Conservation (phyloP, 1,140 invertebrate species). For the Copidosoma floridanum region DNA sequence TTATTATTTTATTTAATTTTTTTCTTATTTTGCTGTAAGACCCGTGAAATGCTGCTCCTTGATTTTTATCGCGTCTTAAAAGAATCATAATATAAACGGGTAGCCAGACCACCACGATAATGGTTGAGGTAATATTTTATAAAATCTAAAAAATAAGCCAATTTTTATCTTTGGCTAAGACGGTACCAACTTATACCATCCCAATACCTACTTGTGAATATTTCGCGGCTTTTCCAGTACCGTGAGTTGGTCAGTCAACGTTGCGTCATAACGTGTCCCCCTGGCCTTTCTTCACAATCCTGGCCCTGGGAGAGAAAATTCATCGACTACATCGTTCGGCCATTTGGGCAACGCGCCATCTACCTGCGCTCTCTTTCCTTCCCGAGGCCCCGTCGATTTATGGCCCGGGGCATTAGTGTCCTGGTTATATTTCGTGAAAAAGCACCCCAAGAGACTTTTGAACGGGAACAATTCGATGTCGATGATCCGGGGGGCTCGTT, state of each 20-base stretch:
- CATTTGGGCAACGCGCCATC: constrained; percentile 45
- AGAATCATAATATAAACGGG: too few relatives aligned
- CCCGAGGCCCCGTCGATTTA: constrained; percentile 30
- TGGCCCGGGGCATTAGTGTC: constrained; percentile 32
- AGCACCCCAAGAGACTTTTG: neutral
- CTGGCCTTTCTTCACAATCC: too few relatives aligned
- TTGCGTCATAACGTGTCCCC: constrained; percentile 12
- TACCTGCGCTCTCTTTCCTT: constrained; percentile 35
- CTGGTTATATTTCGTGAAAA: constrained; percentile 32
- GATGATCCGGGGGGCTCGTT: constrained; percentile 17
- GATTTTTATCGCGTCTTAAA: too few relatives aligned
- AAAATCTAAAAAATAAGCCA: too few relatives aligned
- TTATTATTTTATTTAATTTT: too few relatives aligned
- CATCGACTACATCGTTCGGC: constrained; percentile 36
- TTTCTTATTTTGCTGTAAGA: too few relatives aligned
- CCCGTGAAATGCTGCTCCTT: too few relatives aligned
- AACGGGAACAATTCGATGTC: constrained; percentile 24
- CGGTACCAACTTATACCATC: neutral
- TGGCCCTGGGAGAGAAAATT: too few relatives aligned
- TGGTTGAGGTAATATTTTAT: too few relatives aligned
- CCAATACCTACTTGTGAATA: too few relatives aligned
- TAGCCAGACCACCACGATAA: too few relatives aligned
- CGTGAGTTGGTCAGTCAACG: constrained; percentile 19
- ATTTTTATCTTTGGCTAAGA: neutral
- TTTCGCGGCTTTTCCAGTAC: constrained; percentile 15